These are phyloP conservation scores for Ectemnius lituratus DNA, from an alignment of 2,888 invertebrate species.

Conservation along the genomic window DNA sequence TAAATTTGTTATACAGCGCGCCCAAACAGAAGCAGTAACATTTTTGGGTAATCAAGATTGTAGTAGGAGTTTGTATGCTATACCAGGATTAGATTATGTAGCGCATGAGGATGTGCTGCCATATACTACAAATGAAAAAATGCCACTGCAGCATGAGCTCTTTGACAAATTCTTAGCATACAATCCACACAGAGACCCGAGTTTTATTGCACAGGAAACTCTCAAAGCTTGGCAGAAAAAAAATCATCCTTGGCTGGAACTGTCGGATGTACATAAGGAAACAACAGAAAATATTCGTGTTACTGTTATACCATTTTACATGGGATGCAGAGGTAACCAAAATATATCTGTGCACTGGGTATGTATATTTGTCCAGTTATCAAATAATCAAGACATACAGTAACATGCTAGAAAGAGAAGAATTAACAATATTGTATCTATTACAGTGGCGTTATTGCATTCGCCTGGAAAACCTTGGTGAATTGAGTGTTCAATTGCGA, in stretches of 20 bases:
- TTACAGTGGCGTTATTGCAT: conserved; percentile 98
- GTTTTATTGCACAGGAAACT: conserved; percentile 93
- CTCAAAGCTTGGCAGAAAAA: conserved; percentile 97
- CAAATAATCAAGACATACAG: neutral
- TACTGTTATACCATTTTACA: conserved; percentile 99
- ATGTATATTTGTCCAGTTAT: conserved; percentile 38
- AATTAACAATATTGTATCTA: conserved; percentile 18
- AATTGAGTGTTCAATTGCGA: conserved; percentile 92
- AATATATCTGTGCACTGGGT: conserved; percentile 96
- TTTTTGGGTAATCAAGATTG: conserved; percentile 98
- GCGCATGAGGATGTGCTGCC: conserved; percentile 98
- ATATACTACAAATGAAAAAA: conserved; percentile 91
- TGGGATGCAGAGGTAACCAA: conserved; percentile 96
- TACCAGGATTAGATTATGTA: conserved; percentile 98
- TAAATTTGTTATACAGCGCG: conserved; percentile 82
- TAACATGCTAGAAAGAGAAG: neutral
- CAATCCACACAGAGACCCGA: conserved; percentile 90
- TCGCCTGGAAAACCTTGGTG: conserved; percentile 95
- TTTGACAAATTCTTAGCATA: conserved; percentile 96
- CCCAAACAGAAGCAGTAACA: conserved; percentile 98
- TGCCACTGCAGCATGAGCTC: conserved; percentile 95
- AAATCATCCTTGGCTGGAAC: conserved; percentile 97
- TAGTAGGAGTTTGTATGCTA: conserved; percentile 95
- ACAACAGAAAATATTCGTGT: conserved; percentile 97
- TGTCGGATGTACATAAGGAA: conserved; percentile 98